A percentile compares a stretch with the other conserved stretches of the same genome.
phyloP scores from a whole-genome alignment of 2,888 invertebrate species.

The Eupeodes luniger region DNA sequence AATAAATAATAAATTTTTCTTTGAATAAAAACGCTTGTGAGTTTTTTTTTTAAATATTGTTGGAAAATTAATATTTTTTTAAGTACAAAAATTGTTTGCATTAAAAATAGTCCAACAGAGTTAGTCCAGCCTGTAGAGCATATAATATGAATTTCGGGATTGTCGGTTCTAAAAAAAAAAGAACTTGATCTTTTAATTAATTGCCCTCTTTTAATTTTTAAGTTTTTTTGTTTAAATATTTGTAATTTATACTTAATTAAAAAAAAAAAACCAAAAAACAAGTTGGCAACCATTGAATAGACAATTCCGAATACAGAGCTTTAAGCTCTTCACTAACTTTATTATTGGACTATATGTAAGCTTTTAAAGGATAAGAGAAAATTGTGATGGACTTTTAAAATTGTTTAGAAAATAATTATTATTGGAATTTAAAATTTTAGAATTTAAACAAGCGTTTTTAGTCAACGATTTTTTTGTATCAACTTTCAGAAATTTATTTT shows the following conservation, averaged over 20 bases:
- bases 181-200: too few species aligned
- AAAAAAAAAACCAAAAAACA: background rate
- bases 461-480: conserved; percentile 80
- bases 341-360: conserved; percentile 23
- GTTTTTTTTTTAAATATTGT: conserved; percentile 77
- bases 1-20: conserved; percentile 81
- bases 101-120: conserved; percentile 31
- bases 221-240: too few species aligned
- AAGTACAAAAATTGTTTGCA: conserved; percentile 51
- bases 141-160: background rate
- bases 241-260: background rate
- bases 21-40: conserved; percentile 85
- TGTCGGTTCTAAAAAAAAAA: background rate
- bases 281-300: background rate
- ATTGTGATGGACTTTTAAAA: conserved; percentile 82
- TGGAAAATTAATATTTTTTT: conserved; percentile 24
- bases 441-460: conserved; percentile 83
- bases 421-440: background rate
- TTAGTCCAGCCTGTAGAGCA: background rate
- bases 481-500: conserved; percentile 33
- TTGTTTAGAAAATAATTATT: conserved; percentile 64
- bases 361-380: conserved; percentile 47
- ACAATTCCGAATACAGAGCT: background rate
- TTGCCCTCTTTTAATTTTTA: too few species aligned
- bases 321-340: background rate